A percentile compares a stretch with the other conserved stretches of the same genome.
These are phyloP conservation scores for Oncorhynchus kisutch DNA, from an alignment of 2,113 vertebrate species.

Conservation along the genomic window DNA sequence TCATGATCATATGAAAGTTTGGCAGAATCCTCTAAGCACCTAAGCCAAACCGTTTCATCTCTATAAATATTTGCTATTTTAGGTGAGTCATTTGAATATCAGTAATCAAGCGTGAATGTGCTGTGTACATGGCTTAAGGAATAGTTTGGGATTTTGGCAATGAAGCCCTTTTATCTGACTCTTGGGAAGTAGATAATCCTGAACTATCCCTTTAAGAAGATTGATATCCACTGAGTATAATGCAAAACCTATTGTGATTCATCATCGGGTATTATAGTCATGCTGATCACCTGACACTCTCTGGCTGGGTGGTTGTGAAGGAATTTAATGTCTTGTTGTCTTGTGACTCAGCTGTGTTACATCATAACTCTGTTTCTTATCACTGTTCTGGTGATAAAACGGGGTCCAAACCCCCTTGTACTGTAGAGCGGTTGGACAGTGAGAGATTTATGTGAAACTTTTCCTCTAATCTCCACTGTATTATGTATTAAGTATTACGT, in stretches of 20 bases:
- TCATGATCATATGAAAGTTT: not conserved
- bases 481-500: no score
- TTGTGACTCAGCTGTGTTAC: not conserved
- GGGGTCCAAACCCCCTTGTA: not conserved
- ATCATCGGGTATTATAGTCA: not conserved
- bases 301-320: no score
- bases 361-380: not conserved
- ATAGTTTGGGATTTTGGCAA: no score
- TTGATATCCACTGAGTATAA: not conserved
- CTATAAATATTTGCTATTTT: conserved; percentile 6
- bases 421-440: no score
- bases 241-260: not conserved
- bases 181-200: no score
- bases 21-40: not conserved
- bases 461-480: no score
- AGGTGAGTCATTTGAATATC: not conserved
- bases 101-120: not conserved
- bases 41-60: conserved; percentile 1
- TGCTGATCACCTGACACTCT: not conserved
- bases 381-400: not conserved
- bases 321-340: not conserved
- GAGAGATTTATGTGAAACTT: no score
- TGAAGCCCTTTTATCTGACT: no score
- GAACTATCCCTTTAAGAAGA: not conserved
- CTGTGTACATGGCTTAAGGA: not conserved